Conservation (phyloP, 1,140 invertebrate species). For the Zaprionus davidi region DNA sequence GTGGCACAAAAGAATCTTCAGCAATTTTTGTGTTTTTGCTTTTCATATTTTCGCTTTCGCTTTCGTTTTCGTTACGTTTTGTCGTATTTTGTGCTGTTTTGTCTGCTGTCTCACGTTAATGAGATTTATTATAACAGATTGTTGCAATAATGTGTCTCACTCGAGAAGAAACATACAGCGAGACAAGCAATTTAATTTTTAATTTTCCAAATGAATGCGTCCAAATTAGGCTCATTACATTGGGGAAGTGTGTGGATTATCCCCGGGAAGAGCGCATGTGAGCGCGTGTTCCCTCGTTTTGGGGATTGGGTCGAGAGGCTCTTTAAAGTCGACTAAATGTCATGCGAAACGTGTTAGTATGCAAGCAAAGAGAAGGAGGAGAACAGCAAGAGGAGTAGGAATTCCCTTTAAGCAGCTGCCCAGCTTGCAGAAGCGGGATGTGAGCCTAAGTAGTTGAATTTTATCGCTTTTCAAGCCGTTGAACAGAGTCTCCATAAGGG, state of each 20-base stretch:
- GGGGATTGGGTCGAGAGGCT: not conserved
- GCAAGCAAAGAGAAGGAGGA: not conserved
- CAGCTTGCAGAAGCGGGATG: conserved; percentile 5
- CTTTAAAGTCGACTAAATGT: conserved; percentile 45
- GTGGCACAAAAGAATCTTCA: conserved; percentile 20
- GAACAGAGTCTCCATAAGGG: conserved; percentile 40
- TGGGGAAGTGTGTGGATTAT: conserved; percentile 57
- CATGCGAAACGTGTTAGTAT: not conserved
- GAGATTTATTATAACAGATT: conserved; percentile 75
- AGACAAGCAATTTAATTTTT: conserved; percentile 83
- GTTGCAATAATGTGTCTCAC: conserved; percentile 59
- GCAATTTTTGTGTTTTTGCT: conserved; percentile 25
- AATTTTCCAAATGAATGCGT: conserved; percentile 82
- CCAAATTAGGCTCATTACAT: conserved; percentile 77
- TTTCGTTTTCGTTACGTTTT: conserved; percentile 32
- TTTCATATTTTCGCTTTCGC: conserved; percentile 20
- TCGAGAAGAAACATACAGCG: conserved; percentile 42
- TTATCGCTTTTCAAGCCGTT: conserved; percentile 74
- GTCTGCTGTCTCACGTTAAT: conserved; percentile 54
- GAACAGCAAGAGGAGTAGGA: not conserved
- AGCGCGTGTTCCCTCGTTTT: not conserved
- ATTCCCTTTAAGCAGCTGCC: conserved; percentile 35
- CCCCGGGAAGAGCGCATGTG: conserved; percentile 22
- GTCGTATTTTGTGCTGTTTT: not conserved
- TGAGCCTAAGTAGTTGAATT: conserved; percentile 52